Evolutionary conservation across 2,888 invertebrate genomes (phyloP).

Genomic region (Tipula lateralis): DNA sequence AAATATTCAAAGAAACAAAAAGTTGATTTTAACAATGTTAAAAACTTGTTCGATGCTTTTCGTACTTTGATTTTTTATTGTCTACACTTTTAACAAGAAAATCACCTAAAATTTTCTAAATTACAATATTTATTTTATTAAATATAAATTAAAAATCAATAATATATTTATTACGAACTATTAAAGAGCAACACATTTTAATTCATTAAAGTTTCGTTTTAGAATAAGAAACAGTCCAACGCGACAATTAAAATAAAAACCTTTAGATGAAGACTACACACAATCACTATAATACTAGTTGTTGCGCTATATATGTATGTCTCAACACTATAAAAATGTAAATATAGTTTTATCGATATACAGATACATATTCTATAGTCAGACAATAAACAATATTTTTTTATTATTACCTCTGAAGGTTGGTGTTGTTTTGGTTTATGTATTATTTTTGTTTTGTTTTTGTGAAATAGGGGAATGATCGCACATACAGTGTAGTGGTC

Average conservation of each 20-base stretch:
- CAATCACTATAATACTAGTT: background rate
- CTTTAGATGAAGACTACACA: background rate
- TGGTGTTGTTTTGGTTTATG: slow-evolving; percentile 13
- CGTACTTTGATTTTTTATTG: background rate
- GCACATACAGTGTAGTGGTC: background rate
- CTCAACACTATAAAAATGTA: background rate
- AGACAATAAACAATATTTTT: slow-evolving; percentile 15
- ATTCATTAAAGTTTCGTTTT: background rate
- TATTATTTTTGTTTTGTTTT: slow-evolving; percentile 2
- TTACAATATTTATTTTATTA: background rate
- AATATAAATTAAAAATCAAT: background rate
- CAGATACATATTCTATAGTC: background rate
- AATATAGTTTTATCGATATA: background rate
- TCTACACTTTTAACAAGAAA: background rate
- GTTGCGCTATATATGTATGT: background rate
- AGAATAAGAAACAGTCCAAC: background rate
- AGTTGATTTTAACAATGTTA: slow-evolving; percentile 6
- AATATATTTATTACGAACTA: background rate
- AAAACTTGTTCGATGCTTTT: background rate
- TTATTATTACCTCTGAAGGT: slow-evolving; percentile 11
- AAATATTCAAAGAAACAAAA: background rate
- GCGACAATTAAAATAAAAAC: background rate
- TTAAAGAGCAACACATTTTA: background rate
- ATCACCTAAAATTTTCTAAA: background rate
- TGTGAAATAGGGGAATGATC: slow-evolving; percentile 19